A percentile compares a stretch with the other conserved stretches of the same genome.
Evolutionary conservation across 2,888 invertebrate genomes (phyloP).

Genomic region (Pyrrhosoma nymphula): DNA sequence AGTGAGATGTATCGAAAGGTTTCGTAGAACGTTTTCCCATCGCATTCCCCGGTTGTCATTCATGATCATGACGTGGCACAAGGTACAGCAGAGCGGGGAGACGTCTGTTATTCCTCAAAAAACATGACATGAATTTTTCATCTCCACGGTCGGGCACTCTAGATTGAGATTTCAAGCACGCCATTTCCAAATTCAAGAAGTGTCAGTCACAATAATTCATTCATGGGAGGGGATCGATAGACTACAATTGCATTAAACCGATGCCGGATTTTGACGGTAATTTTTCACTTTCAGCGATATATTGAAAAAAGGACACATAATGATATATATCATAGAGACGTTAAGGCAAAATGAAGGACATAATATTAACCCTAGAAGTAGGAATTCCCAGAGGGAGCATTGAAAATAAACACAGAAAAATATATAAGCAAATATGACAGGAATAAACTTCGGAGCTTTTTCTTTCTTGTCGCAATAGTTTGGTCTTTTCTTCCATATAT

Average conservation of each 20-base stretch:
- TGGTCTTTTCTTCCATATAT: too few relatives aligned
- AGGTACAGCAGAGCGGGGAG: neutral
- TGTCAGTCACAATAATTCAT: neutral
- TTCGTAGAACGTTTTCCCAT: neutral
- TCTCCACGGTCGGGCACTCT: neutral
- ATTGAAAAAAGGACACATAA: neutral
- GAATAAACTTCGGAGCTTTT: too few relatives aligned
- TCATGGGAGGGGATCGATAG: neutral
- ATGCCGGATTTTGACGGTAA: neutral
- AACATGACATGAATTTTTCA: neutral
- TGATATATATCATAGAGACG: too few relatives aligned
- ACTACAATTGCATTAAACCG: neutral
- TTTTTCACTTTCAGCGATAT: neutral
- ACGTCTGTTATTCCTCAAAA: neutral
- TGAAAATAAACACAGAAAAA: too few relatives aligned
- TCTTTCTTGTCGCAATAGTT: too few relatives aligned
- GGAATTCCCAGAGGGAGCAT: too few relatives aligned
- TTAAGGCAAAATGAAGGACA: too few relatives aligned
- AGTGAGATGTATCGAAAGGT: neutral
- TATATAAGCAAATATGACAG: too few relatives aligned
- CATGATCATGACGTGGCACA: neutral
- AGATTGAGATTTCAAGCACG: slow-evolving; percentile 4
- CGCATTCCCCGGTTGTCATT: neutral
- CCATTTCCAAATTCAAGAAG: neutral
- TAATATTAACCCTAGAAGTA: too few relatives aligned